Evolutionary conservation across 37 sponge, comb jelly and placozoan species (phyloP), one percentile per base, ranked within the genome.

Genomic region (Oscarella lobularis): DNA sequence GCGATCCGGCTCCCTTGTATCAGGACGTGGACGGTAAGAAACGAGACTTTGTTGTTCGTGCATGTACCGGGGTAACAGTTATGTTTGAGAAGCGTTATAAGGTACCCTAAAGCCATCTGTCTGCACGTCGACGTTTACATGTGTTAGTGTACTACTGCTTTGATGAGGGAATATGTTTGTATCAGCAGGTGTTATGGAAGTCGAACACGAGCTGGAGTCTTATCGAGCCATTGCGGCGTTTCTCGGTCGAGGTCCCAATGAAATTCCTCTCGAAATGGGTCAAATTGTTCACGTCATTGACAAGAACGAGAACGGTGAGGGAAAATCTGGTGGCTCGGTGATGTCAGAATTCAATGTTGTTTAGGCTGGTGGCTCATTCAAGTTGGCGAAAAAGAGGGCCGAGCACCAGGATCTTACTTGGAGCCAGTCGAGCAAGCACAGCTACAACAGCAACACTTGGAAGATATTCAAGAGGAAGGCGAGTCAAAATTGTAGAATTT

Each of bases 301-400:
- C 60, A 48, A 48, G 60, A 48, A 48, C 20, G 60, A 48, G 14
- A 48, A 48, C 20, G 60, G 60, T 48, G 60, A 48, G 20, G 14
- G 9, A 27, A 48, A 48, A 48, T 20, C 20, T 48, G 14, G 60
- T 20, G 9, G 60, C 20, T 27, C 20, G 60, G 9, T 48, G 9
- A 20, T 27, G 60, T 48, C 20, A 48, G 9, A 27, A 20, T 48
- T 9, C 60, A 48, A 27, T 48, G 60, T 48, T 48, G 60, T 48
- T 9, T 48, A 48, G 60, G 60, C 9, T 48, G 60, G 60, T 48
- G 60, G 60, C 20, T 48, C 14, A 9, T 48, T 48, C 60, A 48
- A 20, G 60, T 48, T 48, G 60, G 60, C 60, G 60, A 48, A 27
- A 48, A 48, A 48, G 60, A 48, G 60, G 60, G 60, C 60, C 9